Conservation (phyloP, 30 jellyfish, hydroid and myxozoan genomes). For the Aurelia sp. region DNA sequence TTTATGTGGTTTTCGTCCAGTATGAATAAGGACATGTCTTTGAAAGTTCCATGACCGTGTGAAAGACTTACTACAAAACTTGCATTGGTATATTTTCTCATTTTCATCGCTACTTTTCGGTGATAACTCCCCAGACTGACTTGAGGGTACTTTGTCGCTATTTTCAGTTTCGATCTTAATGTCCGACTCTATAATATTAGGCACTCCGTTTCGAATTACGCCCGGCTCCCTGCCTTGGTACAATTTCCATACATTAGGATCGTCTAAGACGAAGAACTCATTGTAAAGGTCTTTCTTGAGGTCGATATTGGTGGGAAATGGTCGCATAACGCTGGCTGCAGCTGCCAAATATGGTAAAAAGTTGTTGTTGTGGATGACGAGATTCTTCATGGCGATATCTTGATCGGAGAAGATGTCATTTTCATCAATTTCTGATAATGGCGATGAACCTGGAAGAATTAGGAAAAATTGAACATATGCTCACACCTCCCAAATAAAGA, state of each 20-base stretch:
- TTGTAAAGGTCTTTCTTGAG: slow-evolving; percentile 91
- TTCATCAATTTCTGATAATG: slow-evolving; percentile 38
- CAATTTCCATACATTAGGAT: slow-evolving; percentile 70
- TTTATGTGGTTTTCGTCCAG: slow-evolving; percentile 99
- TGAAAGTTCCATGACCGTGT: slow-evolving; percentile 97
- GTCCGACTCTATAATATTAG: slow-evolving; percentile 38
- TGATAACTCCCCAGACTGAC: slow-evolving; percentile 78
- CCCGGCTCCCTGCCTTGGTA: slow-evolving; percentile 50
- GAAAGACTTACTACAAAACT: slow-evolving; percentile 84
- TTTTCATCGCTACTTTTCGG: slow-evolving; percentile 87
- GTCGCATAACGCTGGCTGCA: slow-evolving; percentile 62
- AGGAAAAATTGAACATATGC: background rate
- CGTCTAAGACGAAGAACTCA: slow-evolving; percentile 93
- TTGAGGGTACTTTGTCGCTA: slow-evolving; percentile 75
- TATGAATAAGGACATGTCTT: slow-evolving; percentile 94
- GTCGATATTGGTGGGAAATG: slow-evolving; percentile 73
- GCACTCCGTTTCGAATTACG: background rate
- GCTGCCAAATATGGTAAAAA: slow-evolving; percentile 67
- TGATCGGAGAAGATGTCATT: slow-evolving; percentile 63
- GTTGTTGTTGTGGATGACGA: slow-evolving; percentile 70
- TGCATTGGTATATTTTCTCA: slow-evolving; percentile 92
- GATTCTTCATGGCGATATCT: slow-evolving; percentile 74
- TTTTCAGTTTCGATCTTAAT: slow-evolving; percentile 58
- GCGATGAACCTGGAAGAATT: slow-evolving; percentile 21
- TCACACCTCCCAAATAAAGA: too few relatives aligned